Evolutionary conservation across 2,888 invertebrate genomes (phyloP).

Genomic region (Athalia circularis): DNA sequence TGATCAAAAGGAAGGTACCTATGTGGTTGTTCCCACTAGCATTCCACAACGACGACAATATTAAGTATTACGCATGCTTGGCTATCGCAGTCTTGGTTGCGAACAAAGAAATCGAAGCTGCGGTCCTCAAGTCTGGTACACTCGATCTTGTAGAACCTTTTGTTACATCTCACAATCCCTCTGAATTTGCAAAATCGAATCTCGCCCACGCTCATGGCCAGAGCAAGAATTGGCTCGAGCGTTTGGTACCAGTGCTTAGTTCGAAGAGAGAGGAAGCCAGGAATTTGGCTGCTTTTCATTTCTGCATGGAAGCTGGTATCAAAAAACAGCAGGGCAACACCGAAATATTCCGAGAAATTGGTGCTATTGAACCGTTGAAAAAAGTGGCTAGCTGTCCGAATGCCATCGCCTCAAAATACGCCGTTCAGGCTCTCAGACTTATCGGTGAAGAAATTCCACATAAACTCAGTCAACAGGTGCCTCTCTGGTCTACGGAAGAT

Average conservation of each 20-base stretch:
- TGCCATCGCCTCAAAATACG: constrained; percentile 97
- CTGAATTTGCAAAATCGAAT: constrained; percentile 94
- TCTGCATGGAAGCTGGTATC: constrained; percentile 99
- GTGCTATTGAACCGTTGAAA: constrained; percentile 95
- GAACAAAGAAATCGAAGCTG: constrained; percentile 98
- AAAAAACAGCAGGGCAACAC: constrained; percentile 95
- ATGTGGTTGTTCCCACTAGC: constrained; percentile 99
- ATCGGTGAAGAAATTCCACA: constrained; percentile 99
- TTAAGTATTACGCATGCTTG: constrained; percentile 98
- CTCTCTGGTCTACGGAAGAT: constrained; percentile 97
- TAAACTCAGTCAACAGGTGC: constrained; percentile 98
- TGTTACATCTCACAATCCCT: constrained; percentile 94
- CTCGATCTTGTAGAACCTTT: constrained; percentile 97
- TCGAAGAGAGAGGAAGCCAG: constrained; percentile 97
- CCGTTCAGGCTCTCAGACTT: constrained; percentile 91
- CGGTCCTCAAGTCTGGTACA: constrained; percentile 97
- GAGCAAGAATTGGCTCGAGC: constrained; percentile 94
- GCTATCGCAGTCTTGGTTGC: constrained; percentile 97
- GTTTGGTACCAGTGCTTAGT: constrained; percentile 94
- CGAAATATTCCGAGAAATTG: constrained; percentile 94
- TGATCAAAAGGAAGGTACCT: constrained; percentile 95
- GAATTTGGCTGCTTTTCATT: constrained; percentile 97
- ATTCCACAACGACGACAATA: constrained; percentile 96
- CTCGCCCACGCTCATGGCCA: constrained; percentile 96
- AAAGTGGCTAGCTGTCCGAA: constrained; percentile 98